Evolutionary conservation across 2,888 invertebrate species (phyloP).

Genomic region (Dichetophora obliterata): DNA sequence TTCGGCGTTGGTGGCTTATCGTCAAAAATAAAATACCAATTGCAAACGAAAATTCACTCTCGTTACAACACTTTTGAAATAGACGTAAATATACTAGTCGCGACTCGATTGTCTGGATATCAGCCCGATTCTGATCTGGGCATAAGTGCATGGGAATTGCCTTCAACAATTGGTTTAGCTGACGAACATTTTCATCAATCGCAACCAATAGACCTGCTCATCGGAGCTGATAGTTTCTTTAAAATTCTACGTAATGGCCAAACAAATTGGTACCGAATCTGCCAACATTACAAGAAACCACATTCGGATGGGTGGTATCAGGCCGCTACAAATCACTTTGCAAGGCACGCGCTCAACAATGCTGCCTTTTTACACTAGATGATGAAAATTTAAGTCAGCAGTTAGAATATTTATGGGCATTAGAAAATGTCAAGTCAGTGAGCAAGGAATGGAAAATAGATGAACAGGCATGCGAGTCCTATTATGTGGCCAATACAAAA

Average conservation of each 20-base stretch:
- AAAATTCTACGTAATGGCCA: slow-evolving; percentile 15
- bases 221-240: slow-evolving; percentile 29
- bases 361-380: background rate
- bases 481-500: no score
- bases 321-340: slow-evolving; percentile 1
- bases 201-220: slow-evolving; percentile 22
- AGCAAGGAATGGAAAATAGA: background rate
- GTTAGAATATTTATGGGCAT: no score
- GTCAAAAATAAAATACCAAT: slow-evolving; percentile 28
- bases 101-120: background rate
- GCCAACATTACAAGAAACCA: slow-evolving; percentile 28
- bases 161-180: slow-evolving; percentile 28
- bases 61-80: background rate
- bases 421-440: background rate
- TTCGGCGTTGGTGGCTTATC: slow-evolving; percentile 27
- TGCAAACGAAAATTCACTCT: slow-evolving; percentile 22
- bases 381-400: slow-evolving; percentile 3
- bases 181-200: slow-evolving; percentile 30
- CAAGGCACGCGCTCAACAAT: background rate
- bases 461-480: background rate
- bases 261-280: background rate
- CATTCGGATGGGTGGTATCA: slow-evolving; percentile 18
- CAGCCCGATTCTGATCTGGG: slow-evolving; percentile 1
- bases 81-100: background rate
- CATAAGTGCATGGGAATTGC: slow-evolving; percentile 13